A percentile compares a stretch with the other conserved stretches of the same genome.
Conservation (phyloP, 2,113 vertebrate species). For the Calyptommatus sinebrachiatus region DNA sequence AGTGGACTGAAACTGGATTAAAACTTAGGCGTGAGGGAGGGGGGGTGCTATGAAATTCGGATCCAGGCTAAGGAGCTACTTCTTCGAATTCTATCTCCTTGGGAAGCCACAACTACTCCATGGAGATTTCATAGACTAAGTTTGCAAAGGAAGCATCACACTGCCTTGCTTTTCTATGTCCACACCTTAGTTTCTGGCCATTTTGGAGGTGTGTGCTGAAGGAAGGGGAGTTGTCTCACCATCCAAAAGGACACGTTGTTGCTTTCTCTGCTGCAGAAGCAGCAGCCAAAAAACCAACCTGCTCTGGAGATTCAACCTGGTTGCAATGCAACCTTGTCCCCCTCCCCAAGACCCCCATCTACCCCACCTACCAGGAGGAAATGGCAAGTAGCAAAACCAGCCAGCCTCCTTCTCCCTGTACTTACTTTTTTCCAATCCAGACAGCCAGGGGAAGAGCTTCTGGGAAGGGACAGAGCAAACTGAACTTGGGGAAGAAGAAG, state of each 20-base stretch:
- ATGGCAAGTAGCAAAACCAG: fast-evolving
- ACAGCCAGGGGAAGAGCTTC: too few relatives aligned
- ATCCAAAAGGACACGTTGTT: too few relatives aligned
- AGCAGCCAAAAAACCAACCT: not conserved
- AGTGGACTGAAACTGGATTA: too few relatives aligned
- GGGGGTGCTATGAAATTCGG: not conserved
- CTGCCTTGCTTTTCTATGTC: not conserved
- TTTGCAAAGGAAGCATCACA: fast-evolving
- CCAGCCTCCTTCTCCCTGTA: not conserved
- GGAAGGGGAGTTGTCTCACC: too few relatives aligned
- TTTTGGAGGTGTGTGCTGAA: not conserved
- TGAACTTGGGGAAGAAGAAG: not conserved
- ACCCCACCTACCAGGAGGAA: not conserved
- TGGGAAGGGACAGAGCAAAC: not conserved
- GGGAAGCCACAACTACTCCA: too few relatives aligned
- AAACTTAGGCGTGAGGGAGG: too few relatives aligned
- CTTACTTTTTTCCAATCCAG: not conserved
- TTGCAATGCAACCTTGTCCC: not conserved
- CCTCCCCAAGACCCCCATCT: not conserved
- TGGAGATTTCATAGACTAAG: too few relatives aligned
- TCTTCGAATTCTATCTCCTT: too few relatives aligned
- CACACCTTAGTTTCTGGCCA: not conserved
- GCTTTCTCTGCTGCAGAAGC: not conserved
- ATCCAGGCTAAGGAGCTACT: not conserved
- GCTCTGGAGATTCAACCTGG: not conserved